A percentile compares a stretch with the other conserved stretches of the same genome.
phyloP scores from a whole-genome alignment of 2,888 invertebrate species.

The Carcina quercana region DNA sequence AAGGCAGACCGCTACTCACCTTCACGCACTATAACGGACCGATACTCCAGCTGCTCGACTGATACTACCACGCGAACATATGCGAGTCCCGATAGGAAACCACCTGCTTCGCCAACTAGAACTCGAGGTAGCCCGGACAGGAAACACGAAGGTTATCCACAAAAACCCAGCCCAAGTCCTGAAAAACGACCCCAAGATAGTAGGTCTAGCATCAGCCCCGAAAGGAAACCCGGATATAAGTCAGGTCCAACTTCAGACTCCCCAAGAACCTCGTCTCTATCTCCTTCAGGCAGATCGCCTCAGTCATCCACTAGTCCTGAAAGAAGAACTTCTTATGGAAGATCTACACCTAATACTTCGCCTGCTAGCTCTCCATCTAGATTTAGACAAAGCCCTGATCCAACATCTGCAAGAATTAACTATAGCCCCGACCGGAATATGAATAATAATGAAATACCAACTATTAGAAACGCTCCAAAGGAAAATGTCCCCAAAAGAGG shows the following conservation, averaged over 20 bases:
- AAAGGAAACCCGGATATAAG: conserved; percentile 19
- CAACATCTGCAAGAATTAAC: conserved; percentile 29
- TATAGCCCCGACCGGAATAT: conserved; percentile 22
- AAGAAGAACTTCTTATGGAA: conserved; percentile 18
- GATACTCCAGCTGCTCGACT: conserved; percentile 34
- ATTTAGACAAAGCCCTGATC: conserved; percentile 29
- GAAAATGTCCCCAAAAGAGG: conserved; percentile 14
- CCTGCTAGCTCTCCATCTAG: conserved; percentile 11
- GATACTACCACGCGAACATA: conserved; percentile 38
- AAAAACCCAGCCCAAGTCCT: conserved; percentile 42
- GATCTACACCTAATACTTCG: conserved; percentile 8
- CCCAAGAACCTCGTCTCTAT: conserved; percentile 19
- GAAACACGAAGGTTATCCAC: conserved; percentile 30
- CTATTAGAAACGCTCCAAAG: conserved; percentile 19
- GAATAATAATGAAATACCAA: not conserved
- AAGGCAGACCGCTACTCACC: conserved; percentile 49
- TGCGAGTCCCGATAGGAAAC: conserved; percentile 36
- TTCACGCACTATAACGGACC: conserved; percentile 37
- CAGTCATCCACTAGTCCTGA: conserved; percentile 29
- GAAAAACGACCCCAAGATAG: conserved; percentile 35
- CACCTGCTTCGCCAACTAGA: conserved; percentile 38
- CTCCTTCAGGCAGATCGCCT: conserved; percentile 9
- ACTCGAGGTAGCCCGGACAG: conserved; percentile 40
- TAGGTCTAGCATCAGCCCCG: conserved; percentile 26
- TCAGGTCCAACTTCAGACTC: conserved; percentile 10